Evolutionary conservation across 2,888 invertebrate genomes (phyloP).

Genomic region (Plemyria rubiginata): DNA sequence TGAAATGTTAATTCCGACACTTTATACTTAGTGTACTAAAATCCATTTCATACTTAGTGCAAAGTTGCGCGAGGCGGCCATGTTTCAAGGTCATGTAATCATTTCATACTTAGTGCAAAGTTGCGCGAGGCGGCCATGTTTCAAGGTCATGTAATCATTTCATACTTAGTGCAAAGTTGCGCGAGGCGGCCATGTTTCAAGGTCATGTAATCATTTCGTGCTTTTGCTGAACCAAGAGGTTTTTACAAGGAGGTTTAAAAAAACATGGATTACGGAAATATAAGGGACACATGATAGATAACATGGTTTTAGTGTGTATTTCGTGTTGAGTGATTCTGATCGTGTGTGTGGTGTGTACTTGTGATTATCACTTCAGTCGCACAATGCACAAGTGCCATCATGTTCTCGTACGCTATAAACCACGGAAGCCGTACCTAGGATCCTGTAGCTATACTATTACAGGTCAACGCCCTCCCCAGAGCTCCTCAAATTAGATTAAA

Average conservation of each 20-base stretch:
- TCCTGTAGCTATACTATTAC: conserved; percentile 19
- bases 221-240: neutral
- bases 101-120: conserved; percentile 5
- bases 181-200: neutral
- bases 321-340: no score
- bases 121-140: neutral
- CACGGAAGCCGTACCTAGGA: conserved; percentile 16
- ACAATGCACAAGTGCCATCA: no score
- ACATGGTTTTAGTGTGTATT: no score
- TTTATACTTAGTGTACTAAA: neutral
- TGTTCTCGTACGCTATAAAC: neutral
- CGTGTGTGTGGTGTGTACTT: no score
- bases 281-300: no score
- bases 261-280: no score
- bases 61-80: neutral
- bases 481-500: conserved; percentile 5
- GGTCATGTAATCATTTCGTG: neutral
- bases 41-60: neutral
- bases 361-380: no score
- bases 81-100: neutral
- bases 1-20: conserved; percentile 19
- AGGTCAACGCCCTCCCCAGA: conserved; percentile 9
- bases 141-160: neutral
- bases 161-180: conserved; percentile 4
- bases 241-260: no score